phyloP scores from a whole-genome alignment of 2,888 invertebrate genomes.

The Criorhina ranunculi region DNA sequence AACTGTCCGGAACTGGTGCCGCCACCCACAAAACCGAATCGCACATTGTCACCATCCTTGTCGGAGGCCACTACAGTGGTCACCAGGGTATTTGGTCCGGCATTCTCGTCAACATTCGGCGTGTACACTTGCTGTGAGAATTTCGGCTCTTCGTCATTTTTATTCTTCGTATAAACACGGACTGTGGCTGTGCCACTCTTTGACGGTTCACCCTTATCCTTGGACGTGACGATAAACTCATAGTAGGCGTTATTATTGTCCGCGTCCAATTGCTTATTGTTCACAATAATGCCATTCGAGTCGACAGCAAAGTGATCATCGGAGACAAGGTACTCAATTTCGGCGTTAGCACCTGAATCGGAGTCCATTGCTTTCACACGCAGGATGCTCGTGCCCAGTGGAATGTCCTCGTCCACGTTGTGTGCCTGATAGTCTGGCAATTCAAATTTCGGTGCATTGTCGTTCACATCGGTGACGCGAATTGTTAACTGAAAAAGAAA shows the following conservation, averaged over 20 bases:
- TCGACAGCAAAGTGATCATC: conserved; percentile 98
- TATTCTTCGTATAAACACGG: conserved; percentile 98
- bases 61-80: conserved; percentile 98
- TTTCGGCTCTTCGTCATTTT: conserved; percentile 98
- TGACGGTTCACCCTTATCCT: conserved; percentile 96
- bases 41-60: conserved; percentile 98
- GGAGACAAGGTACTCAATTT: conserved; percentile 95
- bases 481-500: conserved; percentile 91
- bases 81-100: conserved; percentile 96
- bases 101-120: conserved; percentile 97
- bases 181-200: conserved; percentile 97
- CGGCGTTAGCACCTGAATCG: conserved; percentile 97
- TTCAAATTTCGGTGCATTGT: conserved; percentile 98
- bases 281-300: conserved; percentile 95
- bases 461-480: conserved; percentile 97
- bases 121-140: conserved; percentile 98
- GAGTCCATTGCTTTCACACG: conserved; percentile 98
- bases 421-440: conserved; percentile 98
- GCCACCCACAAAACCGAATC: conserved; percentile 96
- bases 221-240: conserved; percentile 96
- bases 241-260: conserved; percentile 98
- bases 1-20: conserved; percentile 96
- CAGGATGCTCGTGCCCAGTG: conserved; percentile 95
- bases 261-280: conserved; percentile 96
- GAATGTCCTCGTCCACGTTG: conserved; percentile 97